Conservation (phyloP, 2,888 invertebrate genomes). For the Hermodice carunculata region DNA sequence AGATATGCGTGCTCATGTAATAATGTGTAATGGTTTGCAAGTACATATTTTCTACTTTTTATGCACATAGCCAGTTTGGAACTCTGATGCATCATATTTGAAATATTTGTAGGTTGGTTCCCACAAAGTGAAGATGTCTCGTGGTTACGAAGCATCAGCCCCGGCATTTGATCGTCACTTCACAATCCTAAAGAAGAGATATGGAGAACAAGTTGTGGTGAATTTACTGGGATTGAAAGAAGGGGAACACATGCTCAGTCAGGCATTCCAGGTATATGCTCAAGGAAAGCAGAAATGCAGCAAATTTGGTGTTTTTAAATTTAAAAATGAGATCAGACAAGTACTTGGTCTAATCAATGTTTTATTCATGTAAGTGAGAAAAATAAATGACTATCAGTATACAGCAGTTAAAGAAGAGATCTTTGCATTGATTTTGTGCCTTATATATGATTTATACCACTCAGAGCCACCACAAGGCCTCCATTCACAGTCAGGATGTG, state of each 20-base stretch:
- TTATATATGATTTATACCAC: not conserved
- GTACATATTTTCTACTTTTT: too few species aligned
- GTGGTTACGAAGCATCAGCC: conserved; percentile 94
- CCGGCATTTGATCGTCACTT: conserved; percentile 95
- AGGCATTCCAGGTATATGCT: conserved; percentile 71
- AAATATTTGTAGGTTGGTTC: conserved; percentile 84
- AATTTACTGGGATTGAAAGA: conserved; percentile 95
- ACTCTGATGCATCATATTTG: too few species aligned
- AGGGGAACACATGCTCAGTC: conserved; percentile 95
- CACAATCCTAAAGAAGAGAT: conserved; percentile 85
- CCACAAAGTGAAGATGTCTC: conserved; percentile 96
- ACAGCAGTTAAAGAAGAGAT: too few species aligned
- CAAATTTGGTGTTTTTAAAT: not conserved
- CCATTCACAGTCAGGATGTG: conserved; percentile 81
- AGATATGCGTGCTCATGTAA: too few species aligned
- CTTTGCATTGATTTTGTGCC: too few species aligned
- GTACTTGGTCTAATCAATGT: too few species aligned
- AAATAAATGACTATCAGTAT: too few species aligned
- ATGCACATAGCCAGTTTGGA: too few species aligned
- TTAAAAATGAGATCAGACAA: too few species aligned
- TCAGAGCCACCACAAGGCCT: conserved; percentile 87
- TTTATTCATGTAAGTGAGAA: too few species aligned
- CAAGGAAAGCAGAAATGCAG: not conserved
- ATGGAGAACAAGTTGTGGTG: conserved; percentile 91
- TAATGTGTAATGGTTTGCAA: too few species aligned